Conservation (phyloP, 2,113 vertebrate genomes). For the Empidonax alnorum region DNA sequence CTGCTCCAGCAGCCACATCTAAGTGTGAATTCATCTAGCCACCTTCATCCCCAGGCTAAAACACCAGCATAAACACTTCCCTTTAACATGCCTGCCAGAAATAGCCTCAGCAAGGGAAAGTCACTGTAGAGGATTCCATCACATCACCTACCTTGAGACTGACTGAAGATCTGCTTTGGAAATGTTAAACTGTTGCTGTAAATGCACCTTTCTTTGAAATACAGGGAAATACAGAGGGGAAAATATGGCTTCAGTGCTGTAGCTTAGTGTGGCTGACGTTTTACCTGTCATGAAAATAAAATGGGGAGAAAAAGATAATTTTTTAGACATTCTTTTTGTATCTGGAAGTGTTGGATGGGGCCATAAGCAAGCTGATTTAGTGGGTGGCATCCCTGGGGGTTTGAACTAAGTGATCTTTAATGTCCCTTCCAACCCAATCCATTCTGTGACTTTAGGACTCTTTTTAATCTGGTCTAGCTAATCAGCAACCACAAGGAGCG, state of each 20-base stretch:
- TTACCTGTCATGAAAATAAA: background rate
- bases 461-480: background rate
- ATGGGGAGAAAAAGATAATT: background rate
- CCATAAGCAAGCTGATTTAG: background rate
- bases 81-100: background rate
- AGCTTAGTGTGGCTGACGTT: background rate
- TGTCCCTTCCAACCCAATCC: background rate
- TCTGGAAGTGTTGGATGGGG: background rate
- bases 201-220: background rate
- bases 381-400: background rate
- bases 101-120: background rate
- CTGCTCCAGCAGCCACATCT: background rate
- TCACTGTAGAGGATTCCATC: no score
- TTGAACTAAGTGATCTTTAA: background rate
- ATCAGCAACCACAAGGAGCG: background rate
- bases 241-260: rapidly evolving
- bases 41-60: background rate
- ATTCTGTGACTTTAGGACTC: background rate
- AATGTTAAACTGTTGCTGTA: background rate
- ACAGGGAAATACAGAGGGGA: background rate
- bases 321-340: background rate
- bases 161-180: background rate
- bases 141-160: no score
- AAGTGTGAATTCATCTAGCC: background rate
- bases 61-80: background rate